Evolutionary conservation across 1,140 invertebrate species (phyloP).

Genomic region (Thaumetopoea pityocampa): DNA sequence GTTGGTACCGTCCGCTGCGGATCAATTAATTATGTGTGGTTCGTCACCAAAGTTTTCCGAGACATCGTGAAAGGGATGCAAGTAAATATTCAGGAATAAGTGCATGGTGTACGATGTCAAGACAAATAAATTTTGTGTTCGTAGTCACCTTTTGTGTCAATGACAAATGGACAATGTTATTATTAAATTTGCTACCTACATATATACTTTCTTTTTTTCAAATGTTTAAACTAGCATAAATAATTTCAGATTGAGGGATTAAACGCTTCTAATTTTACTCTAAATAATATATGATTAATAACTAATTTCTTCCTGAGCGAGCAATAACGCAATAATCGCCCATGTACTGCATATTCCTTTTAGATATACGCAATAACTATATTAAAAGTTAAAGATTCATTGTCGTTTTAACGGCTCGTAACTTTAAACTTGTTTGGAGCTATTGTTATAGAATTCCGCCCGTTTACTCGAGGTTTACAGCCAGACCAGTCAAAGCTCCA

Average conservation of each 20-base stretch:
- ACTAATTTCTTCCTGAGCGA: no score
- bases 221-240: no score
- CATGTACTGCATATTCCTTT: background rate
- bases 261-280: no score
- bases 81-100: slow-evolving; percentile 21
- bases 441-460: slow-evolving; percentile 30
- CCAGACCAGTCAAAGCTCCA: slow-evolving; percentile 25
- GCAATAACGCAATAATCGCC: no score
- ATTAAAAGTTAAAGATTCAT: slow-evolving; percentile 1
- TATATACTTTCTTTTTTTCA: no score
- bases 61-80: slow-evolving; percentile 12
- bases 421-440: slow-evolving; percentile 31
- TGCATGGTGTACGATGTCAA: slow-evolving; percentile 26
- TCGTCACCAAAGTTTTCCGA: slow-evolving; percentile 23
- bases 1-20: slow-evolving; percentile 2
- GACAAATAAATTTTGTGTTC: slow-evolving; percentile 10
- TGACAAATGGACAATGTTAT: slow-evolving; percentile 7
- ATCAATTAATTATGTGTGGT: slow-evolving; percentile 29
- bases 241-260: no score
- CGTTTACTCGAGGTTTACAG: no score
- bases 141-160: slow-evolving; percentile 15
- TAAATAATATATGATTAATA: no score
- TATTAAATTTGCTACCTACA: no score
- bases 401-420: slow-evolving; percentile 18
- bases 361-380: no score